Percentiles rank a stretch among this genome's conserved stretches.
Conservation (phyloP, 2,113 vertebrate genomes). For the Channa argus region DNA sequence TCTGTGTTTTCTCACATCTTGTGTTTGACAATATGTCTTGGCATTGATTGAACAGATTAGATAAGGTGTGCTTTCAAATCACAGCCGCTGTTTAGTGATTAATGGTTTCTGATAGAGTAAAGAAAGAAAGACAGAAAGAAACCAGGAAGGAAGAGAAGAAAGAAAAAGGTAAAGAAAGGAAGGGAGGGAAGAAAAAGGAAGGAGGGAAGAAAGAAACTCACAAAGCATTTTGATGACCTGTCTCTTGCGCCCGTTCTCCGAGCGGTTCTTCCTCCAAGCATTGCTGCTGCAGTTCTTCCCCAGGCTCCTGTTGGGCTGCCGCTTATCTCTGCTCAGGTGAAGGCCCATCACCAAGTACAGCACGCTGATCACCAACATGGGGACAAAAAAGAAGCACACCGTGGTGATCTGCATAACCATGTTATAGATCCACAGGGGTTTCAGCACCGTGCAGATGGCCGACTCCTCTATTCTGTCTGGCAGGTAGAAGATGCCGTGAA, state of each 20-base stretch:
- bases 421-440: slow-evolving; percentile 85
- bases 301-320: slow-evolving; percentile 40
- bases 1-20: too few relatives aligned
- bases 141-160: too few relatives aligned
- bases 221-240: slow-evolving; percentile 87
- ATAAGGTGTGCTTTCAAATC: too few relatives aligned
- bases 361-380: slow-evolving; percentile 82
- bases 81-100: too few relatives aligned
- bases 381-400: slow-evolving; percentile 83
- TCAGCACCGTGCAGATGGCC: slow-evolving; percentile 82
- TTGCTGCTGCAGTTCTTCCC: slow-evolving; percentile 61
- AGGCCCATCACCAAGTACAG: slow-evolving; percentile 84
- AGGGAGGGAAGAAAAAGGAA: not conserved
- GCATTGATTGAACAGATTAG: too few relatives aligned
- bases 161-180: too few relatives aligned
- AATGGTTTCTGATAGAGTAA: too few relatives aligned
- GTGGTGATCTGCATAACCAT: slow-evolving; percentile 86
- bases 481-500: slow-evolving; percentile 84
- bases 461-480: slow-evolving; percentile 81
- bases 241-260: slow-evolving; percentile 76
- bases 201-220: slow-evolving; percentile 64
- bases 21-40: too few relatives aligned
- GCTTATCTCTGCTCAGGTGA: slow-evolving; percentile 73
- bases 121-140: too few relatives aligned
- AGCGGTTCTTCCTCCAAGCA: slow-evolving; percentile 66